These are phyloP conservation scores for Muntiacus muntjak DNA, from an alignment of 2,113 vertebrate species.

Conservation along the genomic window DNA sequence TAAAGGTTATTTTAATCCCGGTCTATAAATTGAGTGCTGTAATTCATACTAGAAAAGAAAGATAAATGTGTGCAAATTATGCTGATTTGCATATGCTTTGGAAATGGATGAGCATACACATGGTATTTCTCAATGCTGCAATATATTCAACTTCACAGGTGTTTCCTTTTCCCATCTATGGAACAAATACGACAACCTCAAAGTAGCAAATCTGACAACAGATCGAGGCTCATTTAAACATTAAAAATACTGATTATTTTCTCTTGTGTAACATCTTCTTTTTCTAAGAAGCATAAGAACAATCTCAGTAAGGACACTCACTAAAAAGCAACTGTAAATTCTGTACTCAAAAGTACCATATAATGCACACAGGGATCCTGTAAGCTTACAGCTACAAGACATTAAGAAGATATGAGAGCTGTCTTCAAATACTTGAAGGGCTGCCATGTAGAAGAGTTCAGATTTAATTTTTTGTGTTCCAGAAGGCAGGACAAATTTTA, in stretches of 20 bases:
- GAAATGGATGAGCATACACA: not conserved
- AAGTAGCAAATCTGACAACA: not conserved
- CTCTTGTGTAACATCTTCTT: not conserved
- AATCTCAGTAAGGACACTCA: not conserved
- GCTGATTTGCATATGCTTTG: not conserved
- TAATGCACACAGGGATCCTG: not conserved
- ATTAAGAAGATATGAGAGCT: not conserved
- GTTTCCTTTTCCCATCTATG: not conserved
- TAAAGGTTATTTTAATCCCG: constrained; percentile 12
- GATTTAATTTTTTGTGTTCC: not conserved
- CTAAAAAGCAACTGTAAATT: not conserved
- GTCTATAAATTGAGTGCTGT: not conserved
- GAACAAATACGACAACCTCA: not conserved
- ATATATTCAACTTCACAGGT: not conserved
- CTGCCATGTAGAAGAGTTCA: not conserved
- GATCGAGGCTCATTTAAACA: not conserved
- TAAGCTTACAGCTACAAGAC: not conserved
- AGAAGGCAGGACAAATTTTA: not conserved
- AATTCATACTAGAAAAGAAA: not conserved
- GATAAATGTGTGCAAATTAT: not conserved
- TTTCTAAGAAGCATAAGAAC: not conserved
- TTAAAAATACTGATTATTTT: not conserved
- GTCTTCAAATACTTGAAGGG: not conserved
- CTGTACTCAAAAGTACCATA: not conserved
- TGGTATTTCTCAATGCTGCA: not conserved